Base-by-base conservation (phyloP, 2,797 vertebrate genomes). In the Pipistrellus nathusii region DNA sequence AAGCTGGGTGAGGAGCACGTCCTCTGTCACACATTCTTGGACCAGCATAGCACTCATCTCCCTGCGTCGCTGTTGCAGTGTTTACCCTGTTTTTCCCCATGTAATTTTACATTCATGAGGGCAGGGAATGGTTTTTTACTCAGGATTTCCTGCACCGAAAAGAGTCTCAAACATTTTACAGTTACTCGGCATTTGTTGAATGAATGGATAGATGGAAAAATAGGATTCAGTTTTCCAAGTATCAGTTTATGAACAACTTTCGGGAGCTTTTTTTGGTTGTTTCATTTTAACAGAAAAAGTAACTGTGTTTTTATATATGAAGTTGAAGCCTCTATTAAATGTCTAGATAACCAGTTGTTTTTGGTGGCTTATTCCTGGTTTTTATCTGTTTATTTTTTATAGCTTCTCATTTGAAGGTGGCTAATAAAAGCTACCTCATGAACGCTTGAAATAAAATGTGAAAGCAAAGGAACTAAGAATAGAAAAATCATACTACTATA, bases 321-420 rank as follows among this genome's bases (percentile, higher is more conserved):
- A 64, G 13, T 59, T 76, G 15, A 86, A 88, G 4, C 69, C 55
- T 89, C 27, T 76, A 41, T 66, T 88, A 80, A 85, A 59, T 94
- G 93, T 94, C 46, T 76, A 80, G 30, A 41, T 91, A 86, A 62
- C 57, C 20, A 53, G 0, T 83, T 92, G 25, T 92, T 90, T 84
- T 92, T 84, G n/a, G 66, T 90, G 81, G 41, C 46, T 84, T 53
- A 44, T 48, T 18, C 20, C 23, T 86, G 18, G 6, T n/a, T 94
- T 93, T 92, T 80, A 55, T n/a, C 15, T 77, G 5, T 77, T 69
- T 76, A 12, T 66, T 84, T 85, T 93, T 88, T 75, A 30, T 81
- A 69, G 20, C 6, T 44, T 81, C 17, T 93, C 18, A 73, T 72
- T 95, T 55, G 71, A 83, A 92, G 41, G 3, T 69, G 6, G 9